Conservation (phyloP, 2,888 invertebrate species). For the Melipona bicolor region DNA sequence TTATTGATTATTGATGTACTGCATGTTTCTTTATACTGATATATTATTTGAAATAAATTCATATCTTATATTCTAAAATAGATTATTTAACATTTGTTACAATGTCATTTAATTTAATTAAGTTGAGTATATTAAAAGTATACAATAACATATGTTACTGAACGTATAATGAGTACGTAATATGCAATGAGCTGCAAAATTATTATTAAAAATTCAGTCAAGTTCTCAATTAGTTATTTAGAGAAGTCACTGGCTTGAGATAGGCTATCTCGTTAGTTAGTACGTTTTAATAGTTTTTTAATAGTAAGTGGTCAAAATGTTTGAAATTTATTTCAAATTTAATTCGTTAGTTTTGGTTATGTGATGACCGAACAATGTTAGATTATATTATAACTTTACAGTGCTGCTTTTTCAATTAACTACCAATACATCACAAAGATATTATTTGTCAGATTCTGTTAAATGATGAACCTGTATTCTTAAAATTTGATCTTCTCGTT, state of each 20-base stretch:
- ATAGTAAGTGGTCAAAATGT: neutral
- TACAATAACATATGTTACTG: neutral
- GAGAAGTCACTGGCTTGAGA: neutral
- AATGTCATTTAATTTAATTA: neutral
- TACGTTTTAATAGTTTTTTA: neutral
- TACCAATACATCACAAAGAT: too few relatives aligned
- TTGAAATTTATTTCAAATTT: neutral
- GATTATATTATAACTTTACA: too few relatives aligned
- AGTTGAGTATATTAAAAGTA: neutral
- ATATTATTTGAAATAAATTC: neutral
- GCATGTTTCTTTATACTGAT: neutral
- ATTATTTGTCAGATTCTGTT: too few relatives aligned
- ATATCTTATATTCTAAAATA: neutral
- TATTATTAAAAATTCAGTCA: neutral
- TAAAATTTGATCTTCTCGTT: too few relatives aligned
- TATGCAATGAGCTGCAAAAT: neutral
- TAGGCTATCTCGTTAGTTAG: neutral
- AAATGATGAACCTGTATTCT: too few relatives aligned
- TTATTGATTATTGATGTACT: neutral
- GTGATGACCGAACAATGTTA: neutral
- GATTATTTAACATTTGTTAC: neutral
- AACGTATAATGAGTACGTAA: too few relatives aligned
- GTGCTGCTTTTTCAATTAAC: too few relatives aligned
- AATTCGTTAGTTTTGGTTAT: neutral
- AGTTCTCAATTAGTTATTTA: neutral